Conservation (phyloP, 2,888 invertebrate genomes). For the Phyllotreta cruciferae region DNA sequence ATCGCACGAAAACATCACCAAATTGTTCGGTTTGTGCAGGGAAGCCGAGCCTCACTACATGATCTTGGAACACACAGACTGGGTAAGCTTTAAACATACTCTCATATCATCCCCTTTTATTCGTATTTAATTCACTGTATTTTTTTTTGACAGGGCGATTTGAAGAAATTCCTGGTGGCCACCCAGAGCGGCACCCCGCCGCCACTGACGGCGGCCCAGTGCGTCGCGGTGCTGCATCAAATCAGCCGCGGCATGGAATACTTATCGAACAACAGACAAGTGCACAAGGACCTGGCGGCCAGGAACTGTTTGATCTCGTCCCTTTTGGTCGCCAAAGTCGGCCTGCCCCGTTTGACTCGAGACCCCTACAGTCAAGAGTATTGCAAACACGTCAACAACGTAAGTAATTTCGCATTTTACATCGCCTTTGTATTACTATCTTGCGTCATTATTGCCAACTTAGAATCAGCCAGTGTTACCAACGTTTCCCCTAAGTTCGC, state of each 20-base stretch:
- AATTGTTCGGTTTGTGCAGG: conserved; percentile 80
- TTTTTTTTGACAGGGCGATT: conserved; percentile 74
- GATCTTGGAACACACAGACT: conserved; percentile 91
- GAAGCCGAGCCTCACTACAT: conserved; percentile 88
- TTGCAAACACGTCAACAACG: conserved; percentile 82
- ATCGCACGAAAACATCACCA: conserved; percentile 82
- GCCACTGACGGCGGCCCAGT: conserved; percentile 73
- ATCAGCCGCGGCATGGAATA: conserved; percentile 84
- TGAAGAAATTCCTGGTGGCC: conserved; percentile 86
- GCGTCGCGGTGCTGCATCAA: conserved; percentile 74
- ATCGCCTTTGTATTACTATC: too few species aligned
- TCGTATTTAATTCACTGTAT: conserved; percentile 4
- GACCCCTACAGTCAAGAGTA: conserved; percentile 92
- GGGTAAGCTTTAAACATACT: conserved; percentile 67
- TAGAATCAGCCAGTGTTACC: too few species aligned
- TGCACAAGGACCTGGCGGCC: conserved; percentile 92
- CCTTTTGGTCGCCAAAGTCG: conserved; percentile 82
- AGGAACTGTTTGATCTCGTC: conserved; percentile 90
- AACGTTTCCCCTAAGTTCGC: too few species aligned
- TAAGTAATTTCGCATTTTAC: conserved; percentile 50
- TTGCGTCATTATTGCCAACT: too few species aligned
- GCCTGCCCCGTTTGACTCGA: conserved; percentile 78
- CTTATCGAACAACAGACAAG: conserved; percentile 74
- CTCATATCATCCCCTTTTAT: background rate
- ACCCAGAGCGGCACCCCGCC: conserved; percentile 65